Evolutionary conservation across 2,113 vertebrate species (phyloP).

Genomic region (Brienomyrus longianalis): DNA sequence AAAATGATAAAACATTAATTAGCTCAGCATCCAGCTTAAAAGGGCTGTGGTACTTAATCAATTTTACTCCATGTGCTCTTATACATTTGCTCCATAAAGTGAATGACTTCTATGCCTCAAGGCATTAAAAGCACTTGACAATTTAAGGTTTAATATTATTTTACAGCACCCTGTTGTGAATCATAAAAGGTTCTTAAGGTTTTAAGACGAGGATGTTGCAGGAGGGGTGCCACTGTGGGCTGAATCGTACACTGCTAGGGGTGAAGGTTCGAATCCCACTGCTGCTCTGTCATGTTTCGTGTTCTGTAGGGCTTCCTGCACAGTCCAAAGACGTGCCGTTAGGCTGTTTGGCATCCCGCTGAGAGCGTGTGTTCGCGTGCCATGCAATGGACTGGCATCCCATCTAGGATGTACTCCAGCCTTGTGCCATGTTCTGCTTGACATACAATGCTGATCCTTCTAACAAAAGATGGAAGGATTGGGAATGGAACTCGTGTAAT

Average conservation of each 20-base stretch:
- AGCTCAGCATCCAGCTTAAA: not conserved
- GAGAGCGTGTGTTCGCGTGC: not conserved
- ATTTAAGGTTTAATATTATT: not conserved
- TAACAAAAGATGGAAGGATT: not conserved
- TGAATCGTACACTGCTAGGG: not conserved
- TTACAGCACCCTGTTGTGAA: not conserved
- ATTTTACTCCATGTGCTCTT: not conserved
- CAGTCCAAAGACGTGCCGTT: not conserved
- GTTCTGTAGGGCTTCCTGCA: not conserved
- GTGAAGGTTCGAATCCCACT: not conserved
- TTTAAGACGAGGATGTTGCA: not conserved
- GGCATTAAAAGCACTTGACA: not conserved
- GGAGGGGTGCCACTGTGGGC: not conserved
- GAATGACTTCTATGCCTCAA: not conserved
- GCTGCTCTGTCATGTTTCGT: not conserved
- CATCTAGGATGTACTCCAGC: not conserved
- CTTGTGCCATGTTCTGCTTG: not conserved
- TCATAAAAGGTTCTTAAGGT: not conserved
- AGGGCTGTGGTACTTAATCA: not conserved
- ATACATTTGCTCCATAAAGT: not conserved
- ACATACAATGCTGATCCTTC: not conserved
- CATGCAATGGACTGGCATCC: not conserved
- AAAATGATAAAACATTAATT: not conserved
- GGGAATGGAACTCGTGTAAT: not conserved
- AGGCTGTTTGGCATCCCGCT: not conserved